Base-by-base conservation (phyloP, 2,888 invertebrate species). In the Aphodius sticticus region DNA sequence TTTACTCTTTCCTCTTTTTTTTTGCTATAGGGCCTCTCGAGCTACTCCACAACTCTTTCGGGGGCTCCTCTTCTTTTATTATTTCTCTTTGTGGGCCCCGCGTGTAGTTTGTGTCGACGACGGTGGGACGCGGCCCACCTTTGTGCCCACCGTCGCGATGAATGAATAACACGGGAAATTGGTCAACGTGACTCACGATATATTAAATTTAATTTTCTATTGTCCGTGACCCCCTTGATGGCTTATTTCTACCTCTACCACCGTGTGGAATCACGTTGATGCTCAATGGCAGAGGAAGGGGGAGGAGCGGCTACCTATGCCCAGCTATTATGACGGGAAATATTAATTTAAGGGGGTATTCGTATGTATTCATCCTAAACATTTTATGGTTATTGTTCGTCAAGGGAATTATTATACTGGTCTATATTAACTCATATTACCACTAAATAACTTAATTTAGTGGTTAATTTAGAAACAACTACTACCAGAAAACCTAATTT, bases 161-260 rank as follows among this genome's bases (percentile, higher is more conserved):
- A 78, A 79, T 79, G 81, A 80, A 82, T 79, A 76, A 81, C 79
- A 80, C 80, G 79, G 82, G 82, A 83, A 83, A 83, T 82, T 81
- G 81, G 78, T 76, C 79, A 74, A 81, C 80, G 81, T 83, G 84
- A 83, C 81, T 84, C 83, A 83, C 80, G 80, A 81, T 9, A 53
- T 80, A 81, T 81, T 83, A 78, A 79, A 77, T 78, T 79, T 79
- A 81, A 77, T 76, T 79, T 79, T 76, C 75, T 77, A 77, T 79
- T 77, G 79, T 79, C 78, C 78, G 77, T 69, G 76, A 78, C 77
- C 79, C 74, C 76, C 79, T 77, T 69, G 79, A 76, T 69, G 79
- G 70, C 76, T 53, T 80, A 76, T 78, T 78, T 72, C 78, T 78
- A 74, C 6, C 74, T 74, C 37, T 35, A 36, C 53, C 53, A 12